Base-by-base conservation (phyloP, 2,113 vertebrate genomes). In the Ivindomyrus marchei region DNA sequence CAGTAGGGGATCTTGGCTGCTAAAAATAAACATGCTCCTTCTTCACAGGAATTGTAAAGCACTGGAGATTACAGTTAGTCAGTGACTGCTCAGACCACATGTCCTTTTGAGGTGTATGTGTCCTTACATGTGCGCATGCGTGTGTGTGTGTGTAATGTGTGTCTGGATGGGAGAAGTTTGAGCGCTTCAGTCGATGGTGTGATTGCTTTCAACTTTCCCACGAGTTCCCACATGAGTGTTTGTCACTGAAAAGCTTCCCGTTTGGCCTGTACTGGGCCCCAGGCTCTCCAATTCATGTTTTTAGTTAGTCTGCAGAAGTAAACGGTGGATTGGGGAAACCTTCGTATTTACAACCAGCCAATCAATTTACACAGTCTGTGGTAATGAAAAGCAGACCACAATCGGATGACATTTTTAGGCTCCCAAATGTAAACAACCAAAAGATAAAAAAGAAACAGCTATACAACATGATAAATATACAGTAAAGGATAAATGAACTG, bases 51-150 rank as follows among this genome's bases (percentile, higher is more conserved):
- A 56, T n/a, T 58, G 21, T 17, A 85, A 58, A 89, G 77, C 19
- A 9, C 49, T 50, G 6, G 10, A 89, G 77, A 89, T 89, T 85
- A 89, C 89, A 21, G 39, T 10, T 8, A 85, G 77, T 85, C 77
- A 56, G 83, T 58, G 56, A 31, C 50, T 13, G 52, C 74, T 31
- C 49, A 50, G 50, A 31, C 36, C 10, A 0, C 36, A 13, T 39
- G 49, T 6, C 31, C 36, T 45, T 62, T 8, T 17, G 42, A 47
- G 42, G 80, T 62, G 36, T 46, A 8, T 47, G 49, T 45, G 52
- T 87, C 27, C n/a, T 47, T 53, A 47, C 31, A n/a, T 1, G 47
- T 52, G 85, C n/a, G 24, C 50, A 50, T 53, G 70, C 31, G 31
- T 17, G 66, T 36, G 10, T 36, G 15, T 80, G 15, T 80, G 74